A percentile compares a stretch with the other conserved stretches of the same genome.
phyloP scores from a whole-genome alignment of 2,113 vertebrate species.

The Fulica atra region DNA sequence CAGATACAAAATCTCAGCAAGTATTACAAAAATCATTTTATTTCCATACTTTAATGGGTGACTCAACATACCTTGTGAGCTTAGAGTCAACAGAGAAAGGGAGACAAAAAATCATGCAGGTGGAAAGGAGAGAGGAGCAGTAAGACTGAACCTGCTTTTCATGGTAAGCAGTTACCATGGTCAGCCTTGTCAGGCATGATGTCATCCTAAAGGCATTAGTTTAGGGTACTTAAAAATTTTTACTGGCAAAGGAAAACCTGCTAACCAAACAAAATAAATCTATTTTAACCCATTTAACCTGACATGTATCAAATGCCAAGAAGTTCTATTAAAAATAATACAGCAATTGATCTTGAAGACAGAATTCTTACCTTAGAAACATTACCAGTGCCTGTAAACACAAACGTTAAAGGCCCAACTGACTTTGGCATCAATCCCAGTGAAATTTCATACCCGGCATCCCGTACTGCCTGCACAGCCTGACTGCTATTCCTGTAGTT shows the following conservation, averaged over 20 bases:
- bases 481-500: conserved; percentile 98
- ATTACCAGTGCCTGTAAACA: conserved; percentile 97
- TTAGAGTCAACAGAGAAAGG: not conserved
- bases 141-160: not conserved
- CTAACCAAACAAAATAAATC: not conserved
- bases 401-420: conserved; percentile 93
- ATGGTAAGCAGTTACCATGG: not conserved
- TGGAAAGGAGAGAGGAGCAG: not conserved
- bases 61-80: not conserved
- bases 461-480: conserved; percentile 94
- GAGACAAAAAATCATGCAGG: not conserved
- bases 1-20: not conserved
- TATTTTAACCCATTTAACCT: not conserved
- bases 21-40: not conserved
- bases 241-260: not conserved
- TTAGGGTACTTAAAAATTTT: not conserved
- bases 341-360: not conserved
- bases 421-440: conserved; percentile 97
- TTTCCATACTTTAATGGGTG: not conserved
- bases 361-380: conserved; percentile 89
- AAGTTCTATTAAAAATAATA: not conserved
- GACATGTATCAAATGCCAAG: not conserved
- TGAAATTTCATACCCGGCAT: conserved; percentile 97
- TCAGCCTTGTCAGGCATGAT: not conserved
- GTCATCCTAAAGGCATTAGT: not conserved